These are phyloP conservation scores for Collichthys lucidus DNA, from an alignment of 2,113 vertebrate genomes.

Conservation along the genomic window DNA sequence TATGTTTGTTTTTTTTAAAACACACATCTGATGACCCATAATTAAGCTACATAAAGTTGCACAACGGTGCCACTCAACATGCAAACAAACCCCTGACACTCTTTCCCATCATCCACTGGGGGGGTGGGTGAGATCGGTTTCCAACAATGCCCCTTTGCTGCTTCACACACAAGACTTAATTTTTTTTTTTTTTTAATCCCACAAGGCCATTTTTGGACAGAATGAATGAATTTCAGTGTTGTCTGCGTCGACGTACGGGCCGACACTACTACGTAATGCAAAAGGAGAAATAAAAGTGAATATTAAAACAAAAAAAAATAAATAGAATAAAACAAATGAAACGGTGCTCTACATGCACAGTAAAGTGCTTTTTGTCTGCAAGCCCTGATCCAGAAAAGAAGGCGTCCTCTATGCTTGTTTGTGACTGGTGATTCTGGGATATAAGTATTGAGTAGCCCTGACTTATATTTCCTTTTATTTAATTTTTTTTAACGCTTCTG, in stretches of 20 bases:
- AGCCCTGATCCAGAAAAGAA: constrained; percentile 90
- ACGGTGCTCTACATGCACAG: constrained; percentile 77
- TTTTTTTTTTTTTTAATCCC: constrained; percentile 24
- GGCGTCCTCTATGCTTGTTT: constrained; percentile 84
- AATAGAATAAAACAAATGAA: constrained; percentile 65
- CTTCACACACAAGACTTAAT: constrained; percentile 19
- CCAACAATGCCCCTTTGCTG: constrained; percentile 57
- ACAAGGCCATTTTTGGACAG: constrained; percentile 61
- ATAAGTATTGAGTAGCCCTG: constrained; percentile 83
- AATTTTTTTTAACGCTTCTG: constrained; percentile 51
- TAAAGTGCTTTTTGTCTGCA: constrained; percentile 86
- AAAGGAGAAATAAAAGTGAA: constrained; percentile 40
- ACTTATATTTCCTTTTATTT: constrained; percentile 79
- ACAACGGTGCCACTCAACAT: constrained; percentile 28
- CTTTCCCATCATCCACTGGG: constrained; percentile 56
- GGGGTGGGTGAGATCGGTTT: background rate
- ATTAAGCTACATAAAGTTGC: constrained; percentile 54
- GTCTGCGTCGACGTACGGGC: constrained; percentile 22
- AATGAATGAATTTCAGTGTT: constrained; percentile 34
- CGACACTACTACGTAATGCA: constrained; percentile 37
- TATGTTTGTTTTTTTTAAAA: background rate
- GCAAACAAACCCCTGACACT: constrained; percentile 42
- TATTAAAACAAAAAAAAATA: constrained; percentile 49
- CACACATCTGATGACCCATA: constrained; percentile 21
- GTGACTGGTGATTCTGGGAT: constrained; percentile 83